Base-by-base conservation (phyloP, 2,888 invertebrate species). In the Lamellibrachia satsuma region DNA sequence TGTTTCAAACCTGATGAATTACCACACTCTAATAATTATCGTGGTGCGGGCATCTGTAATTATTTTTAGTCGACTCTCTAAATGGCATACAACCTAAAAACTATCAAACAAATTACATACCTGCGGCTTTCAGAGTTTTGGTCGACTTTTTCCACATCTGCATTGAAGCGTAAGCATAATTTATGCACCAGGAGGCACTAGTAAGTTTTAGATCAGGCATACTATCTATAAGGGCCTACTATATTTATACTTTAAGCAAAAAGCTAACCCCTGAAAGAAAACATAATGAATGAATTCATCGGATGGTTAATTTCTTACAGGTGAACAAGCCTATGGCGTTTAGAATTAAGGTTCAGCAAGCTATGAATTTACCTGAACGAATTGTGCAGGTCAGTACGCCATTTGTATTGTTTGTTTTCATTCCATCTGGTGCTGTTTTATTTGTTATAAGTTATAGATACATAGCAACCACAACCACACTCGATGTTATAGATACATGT, bases 301-400 rank as follows among this genome's bases (percentile, higher is more conserved):
- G 75, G 6, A n/a, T 75, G 6, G 75, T 75, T 75, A 51, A 92
- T 92, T n/a, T 92, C 15, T 92, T 93, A 27, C 92, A 94, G 94
- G 93, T 94, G n/a, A 93, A 92, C 7, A 93, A 93, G 15, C 57
- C 93, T 55, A 91, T 94, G 52, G 90, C 92, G 11, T 94, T 94
- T 90, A 94, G 94, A 91, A 93, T 94, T n/a, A 93, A 93, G 91
- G 92, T 94, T 52, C 91, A 92, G 51, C 92, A 93, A 90, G 94
- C 93, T 15, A 93, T 93, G 92, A 94, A 93, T 92, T 92, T 94
- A 39, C 94, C 94, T 55, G 93, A 93, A 27, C 93, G 92, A 91
- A 94, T 93, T 92, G 75, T 90, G n/a, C 92, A 93, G 94, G 94
- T 94, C 92, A 27, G 91, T 55, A 15, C 15, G 2, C 22, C 75